Evolutionary conservation across 2,113 vertebrate species (phyloP), one percentile per base, ranked within the genome.

Genomic region (Cebidichthys violaceus): DNA sequence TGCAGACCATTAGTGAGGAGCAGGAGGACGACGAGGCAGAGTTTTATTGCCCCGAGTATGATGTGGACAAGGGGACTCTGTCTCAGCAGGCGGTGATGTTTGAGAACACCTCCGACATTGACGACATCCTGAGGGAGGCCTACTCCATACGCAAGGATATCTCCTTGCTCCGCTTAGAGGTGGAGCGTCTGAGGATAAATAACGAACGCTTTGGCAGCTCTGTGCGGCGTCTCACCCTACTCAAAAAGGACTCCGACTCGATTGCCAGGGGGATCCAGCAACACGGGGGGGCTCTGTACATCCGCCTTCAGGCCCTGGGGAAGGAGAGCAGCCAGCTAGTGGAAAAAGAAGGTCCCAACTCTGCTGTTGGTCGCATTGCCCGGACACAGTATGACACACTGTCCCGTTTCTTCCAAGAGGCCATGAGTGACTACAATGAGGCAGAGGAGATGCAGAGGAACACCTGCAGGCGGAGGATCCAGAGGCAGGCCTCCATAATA

Each of bases 401-500:
- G 70, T 92, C 93, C 64, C 90, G 88, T 0, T 57, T 88, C 17
- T 97, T 98, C 91, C 95, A 96, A 35, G 55, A 79, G 2, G 93
- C 93, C 69, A 97, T 99, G 96, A 89, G 88, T 37, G 93, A 96
- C 24, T 99, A 98, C 93, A 95, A 95, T 1, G 88, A 82, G 59
- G 92, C 96, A 0, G 98, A 99, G 92, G 95, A 96, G 94, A 93
- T 91, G 59, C 97, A 97, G 77, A 92, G 95, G 43, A 94, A 89
- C 6, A 94, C 94, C 70, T 98, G 97, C 92, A 95, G 97, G 87
- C 85, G 89, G 33, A 95, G 97, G 75, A 96, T 99, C 86, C 96
- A 96, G 92, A 95, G 97, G 20, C 97, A 99, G 88, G 95, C 97
- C 22, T 96, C 97, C 85, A 97, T 99, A 80, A 91, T 98, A 93